These are phyloP conservation scores for Rousettus leschenaultii DNA, from an alignment of 2,113 vertebrate species.

Conservation along the genomic window DNA sequence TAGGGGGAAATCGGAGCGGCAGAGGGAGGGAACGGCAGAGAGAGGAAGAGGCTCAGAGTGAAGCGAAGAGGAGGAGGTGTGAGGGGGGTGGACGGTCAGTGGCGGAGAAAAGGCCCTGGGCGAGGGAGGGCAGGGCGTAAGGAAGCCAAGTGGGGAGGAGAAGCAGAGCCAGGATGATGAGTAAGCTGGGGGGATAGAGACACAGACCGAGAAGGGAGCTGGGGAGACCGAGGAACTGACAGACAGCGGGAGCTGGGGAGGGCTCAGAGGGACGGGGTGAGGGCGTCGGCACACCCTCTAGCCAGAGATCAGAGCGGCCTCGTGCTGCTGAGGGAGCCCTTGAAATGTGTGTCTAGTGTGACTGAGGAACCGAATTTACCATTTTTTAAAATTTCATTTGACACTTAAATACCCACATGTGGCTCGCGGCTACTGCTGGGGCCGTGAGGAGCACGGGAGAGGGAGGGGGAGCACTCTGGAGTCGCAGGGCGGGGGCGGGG, in stretches of 20 bases:
- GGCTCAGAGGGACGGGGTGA: background rate
- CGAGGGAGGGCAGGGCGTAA: fast-evolving
- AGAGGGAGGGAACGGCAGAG: background rate
- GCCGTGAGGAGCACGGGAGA: background rate
- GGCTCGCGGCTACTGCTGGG: background rate
- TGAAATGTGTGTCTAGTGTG: background rate
- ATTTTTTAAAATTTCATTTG: background rate
- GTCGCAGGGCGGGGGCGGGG: background rate
- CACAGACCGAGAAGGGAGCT: background rate
- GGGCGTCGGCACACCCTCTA: fast-evolving
- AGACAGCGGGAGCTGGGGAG: background rate
- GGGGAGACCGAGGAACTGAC: background rate
- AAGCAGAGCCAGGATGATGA: background rate
- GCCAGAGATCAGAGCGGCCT: background rate
- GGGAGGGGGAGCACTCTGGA: background rate
- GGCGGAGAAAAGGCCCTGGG: background rate
- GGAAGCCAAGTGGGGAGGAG: background rate
- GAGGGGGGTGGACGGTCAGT: background rate
- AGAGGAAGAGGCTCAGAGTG: background rate
- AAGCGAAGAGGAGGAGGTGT: background rate
- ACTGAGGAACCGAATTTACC: background rate
- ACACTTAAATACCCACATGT: background rate
- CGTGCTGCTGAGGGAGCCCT: background rate
- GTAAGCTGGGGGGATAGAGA: background rate
- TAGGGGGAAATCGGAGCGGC: background rate